Evolutionary conservation across 2,888 invertebrate genomes (phyloP), one percentile per base, ranked within the genome.

Genomic region (Aspidiotus rigidus): DNA sequence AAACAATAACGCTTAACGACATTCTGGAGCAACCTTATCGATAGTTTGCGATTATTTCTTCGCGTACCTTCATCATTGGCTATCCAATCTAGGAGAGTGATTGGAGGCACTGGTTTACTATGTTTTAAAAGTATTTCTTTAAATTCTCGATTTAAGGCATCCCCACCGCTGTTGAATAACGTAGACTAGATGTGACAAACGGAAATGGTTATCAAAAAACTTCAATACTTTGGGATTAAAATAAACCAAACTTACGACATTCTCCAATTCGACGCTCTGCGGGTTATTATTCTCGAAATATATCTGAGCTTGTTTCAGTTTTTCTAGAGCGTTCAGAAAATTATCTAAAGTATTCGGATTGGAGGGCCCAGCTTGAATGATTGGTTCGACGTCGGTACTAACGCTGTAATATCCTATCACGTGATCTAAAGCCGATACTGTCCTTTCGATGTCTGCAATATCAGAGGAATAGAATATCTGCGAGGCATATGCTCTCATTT

Each of bases 331-430:
- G 77, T 89, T 84, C 40, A 84, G 75, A 74, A 82, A 84, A 49
- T 78, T 77, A 16, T 81, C 80, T 39, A 83, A 75, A 28, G 73
- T 73, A 39, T 71, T 64, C 8, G 73, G 70, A 7, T 73, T 72
- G 28, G 73, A 71, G 0, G 91, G 94, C 8, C 95, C 94, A 72
- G 87, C 88, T 74, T 90, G 87, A 41, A 96, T 89, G 6, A 88
- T 83, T 73, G 86, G 86, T 71, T 93, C 94, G 7, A 95, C 88
- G 77, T 95, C 93, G 77, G 92, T 87, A 0, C 93, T 90, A 42
- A 96, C 93, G 80, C 94, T 93, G 78, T 98, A 99, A 77, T 90
- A 97, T 66, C 92, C 90, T 53, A 99, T 89, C 0, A 98, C 97
- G 78, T 90, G 90, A 76, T 98, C 97, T 74, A 99, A 79, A 16